phyloP scores from a whole-genome alignment of 2,888 invertebrate genomes.

The Nipponacmea schrenckii region DNA sequence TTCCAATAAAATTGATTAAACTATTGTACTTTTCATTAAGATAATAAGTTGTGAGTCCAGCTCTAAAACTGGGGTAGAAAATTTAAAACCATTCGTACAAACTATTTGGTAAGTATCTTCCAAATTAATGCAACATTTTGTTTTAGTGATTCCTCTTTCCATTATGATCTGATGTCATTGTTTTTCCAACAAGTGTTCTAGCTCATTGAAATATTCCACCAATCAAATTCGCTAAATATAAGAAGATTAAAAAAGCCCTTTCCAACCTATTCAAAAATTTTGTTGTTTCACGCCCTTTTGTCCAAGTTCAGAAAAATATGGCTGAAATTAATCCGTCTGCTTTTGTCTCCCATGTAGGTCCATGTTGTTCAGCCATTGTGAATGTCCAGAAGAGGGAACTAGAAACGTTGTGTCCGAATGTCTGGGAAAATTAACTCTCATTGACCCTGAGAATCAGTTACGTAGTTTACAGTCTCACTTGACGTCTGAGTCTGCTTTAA shows the following conservation, averaged over 20 bases:
- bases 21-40: constrained; percentile 70
- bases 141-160: too few relatives aligned
- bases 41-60: constrained; percentile 86
- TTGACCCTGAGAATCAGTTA: constrained; percentile 88
- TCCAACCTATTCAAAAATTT: too few relatives aligned
- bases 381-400: constrained; percentile 97
- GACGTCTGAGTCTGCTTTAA: constrained; percentile 67
- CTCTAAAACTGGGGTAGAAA: constrained; percentile 79
- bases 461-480: constrained; percentile 76
- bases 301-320: too few relatives aligned
- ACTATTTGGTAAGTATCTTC: constrained; percentile 77
- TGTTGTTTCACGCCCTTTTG: too few relatives aligned
- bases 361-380: constrained; percentile 92
- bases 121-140: neutral
- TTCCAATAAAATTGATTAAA: too few relatives aligned
- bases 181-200: too few relatives aligned
- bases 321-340: too few relatives aligned
- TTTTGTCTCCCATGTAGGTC: constrained; percentile 66
- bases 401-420: constrained; percentile 99
- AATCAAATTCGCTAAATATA: too few relatives aligned
- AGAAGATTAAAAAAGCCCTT: too few relatives aligned
- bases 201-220: too few relatives aligned
- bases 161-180: too few relatives aligned
- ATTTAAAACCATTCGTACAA: constrained; percentile 73
- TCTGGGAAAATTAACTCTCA: constrained; percentile 91